Conservation (phyloP, 2,888 invertebrate genomes). For the Leucophenga maculata region DNA sequence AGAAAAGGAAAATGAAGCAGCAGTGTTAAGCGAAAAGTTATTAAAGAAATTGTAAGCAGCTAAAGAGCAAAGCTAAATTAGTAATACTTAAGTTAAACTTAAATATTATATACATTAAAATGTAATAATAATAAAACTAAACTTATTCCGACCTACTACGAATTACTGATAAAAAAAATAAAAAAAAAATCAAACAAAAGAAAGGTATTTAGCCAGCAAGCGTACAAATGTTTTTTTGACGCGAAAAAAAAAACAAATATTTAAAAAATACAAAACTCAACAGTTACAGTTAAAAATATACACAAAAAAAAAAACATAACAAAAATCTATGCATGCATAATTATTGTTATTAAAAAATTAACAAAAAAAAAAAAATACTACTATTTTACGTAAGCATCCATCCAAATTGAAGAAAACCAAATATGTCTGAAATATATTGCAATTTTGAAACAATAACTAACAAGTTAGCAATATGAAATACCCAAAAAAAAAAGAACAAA, state of each 20-base stretch:
- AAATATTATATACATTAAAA: conserved; percentile 6
- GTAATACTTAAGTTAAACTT: conserved; percentile 8
- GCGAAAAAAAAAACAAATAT: conserved; percentile 1
- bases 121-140: conserved; percentile 6
- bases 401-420: conserved; percentile 65
- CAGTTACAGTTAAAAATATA: conserved; percentile 32
- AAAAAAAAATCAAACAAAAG: too few species aligned
- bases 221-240: conserved; percentile 4
- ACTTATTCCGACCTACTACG: conserved; percentile 28
- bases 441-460: conserved; percentile 57
- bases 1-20: background rate
- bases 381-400: conserved; percentile 64
- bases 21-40: background rate
- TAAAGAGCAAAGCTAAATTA: background rate
- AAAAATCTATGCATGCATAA: conserved; percentile 59
- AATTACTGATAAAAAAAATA: conserved; percentile 18
- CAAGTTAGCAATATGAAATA: conserved; percentile 32
- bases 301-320: conserved; percentile 37
- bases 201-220: conserved; percentile 15
- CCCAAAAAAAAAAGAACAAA: conserved; percentile 21
- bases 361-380: conserved; percentile 21
- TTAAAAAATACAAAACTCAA: background rate
- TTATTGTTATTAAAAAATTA: conserved; percentile 33
- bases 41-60: background rate
- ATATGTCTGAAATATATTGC: conserved; percentile 63